Conservation (phyloP, 2,113 vertebrate genomes). For the Entelurus aequoreus region DNA sequence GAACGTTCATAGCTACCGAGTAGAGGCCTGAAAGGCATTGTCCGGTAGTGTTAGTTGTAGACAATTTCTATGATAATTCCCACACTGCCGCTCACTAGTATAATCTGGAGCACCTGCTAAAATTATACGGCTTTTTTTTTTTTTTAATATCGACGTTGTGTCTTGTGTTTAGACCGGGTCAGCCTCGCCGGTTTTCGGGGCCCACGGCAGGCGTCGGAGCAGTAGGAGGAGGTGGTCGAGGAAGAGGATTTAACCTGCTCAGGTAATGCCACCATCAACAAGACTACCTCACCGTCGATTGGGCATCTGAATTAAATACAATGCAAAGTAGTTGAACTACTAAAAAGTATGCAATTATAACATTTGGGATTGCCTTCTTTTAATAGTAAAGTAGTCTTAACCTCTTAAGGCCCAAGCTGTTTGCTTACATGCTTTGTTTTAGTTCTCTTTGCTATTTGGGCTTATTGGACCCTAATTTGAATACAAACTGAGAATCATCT, state of each 20-base stretch:
- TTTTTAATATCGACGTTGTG: not conserved
- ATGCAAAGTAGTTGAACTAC: not conserved
- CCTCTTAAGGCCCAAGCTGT: too few species aligned
- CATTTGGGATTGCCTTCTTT: too few species aligned
- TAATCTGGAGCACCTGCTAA: not conserved
- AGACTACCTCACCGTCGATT: not conserved
- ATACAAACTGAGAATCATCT: too few species aligned
- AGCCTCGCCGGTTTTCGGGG: slow-evolving; percentile 76
- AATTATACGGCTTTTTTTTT: not conserved
- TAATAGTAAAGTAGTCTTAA: too few species aligned
- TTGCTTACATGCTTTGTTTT: too few species aligned
- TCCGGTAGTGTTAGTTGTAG: too few species aligned
- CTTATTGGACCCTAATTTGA: too few species aligned
- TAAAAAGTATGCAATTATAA: too few species aligned
- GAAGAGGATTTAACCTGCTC: slow-evolving; percentile 88
- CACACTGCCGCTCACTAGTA: not conserved
- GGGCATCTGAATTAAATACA: not conserved
- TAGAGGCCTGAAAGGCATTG: too few species aligned
- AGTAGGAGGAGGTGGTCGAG: slow-evolving; percentile 84
- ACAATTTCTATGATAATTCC: not conserved
- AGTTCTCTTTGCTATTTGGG: too few species aligned
- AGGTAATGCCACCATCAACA: slow-evolving; percentile 70
- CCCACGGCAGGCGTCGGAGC: slow-evolving; percentile 85
- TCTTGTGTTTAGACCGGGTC: slow-evolving; percentile 79
- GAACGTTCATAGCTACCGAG: too few species aligned